phyloP scores from a whole-genome alignment of 2,113 vertebrate species.

The Cinclus cinclus region DNA sequence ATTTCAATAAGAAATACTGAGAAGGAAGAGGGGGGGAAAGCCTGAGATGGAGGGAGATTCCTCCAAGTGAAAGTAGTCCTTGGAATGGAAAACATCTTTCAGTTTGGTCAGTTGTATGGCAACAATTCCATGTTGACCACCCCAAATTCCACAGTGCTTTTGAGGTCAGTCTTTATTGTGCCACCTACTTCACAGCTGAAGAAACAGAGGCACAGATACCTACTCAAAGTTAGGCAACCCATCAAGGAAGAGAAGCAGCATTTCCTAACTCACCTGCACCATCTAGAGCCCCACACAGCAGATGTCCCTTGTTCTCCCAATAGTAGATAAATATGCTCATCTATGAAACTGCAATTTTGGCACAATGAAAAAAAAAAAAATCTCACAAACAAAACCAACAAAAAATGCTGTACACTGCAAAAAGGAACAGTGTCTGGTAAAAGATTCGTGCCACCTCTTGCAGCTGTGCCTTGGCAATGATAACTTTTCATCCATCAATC shows the following conservation, averaged over 20 bases:
- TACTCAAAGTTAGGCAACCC: not conserved
- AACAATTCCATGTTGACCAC: not conserved
- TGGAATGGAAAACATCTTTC: not conserved
- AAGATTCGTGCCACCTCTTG: not conserved
- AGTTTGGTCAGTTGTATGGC: not conserved
- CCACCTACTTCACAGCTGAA: not conserved
- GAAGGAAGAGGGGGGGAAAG: not conserved
- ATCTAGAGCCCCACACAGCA: slow-evolving; percentile 16
- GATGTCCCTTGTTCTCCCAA: not conserved
- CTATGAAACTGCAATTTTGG: not conserved
- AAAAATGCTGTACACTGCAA: not conserved
- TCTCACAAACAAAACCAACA: not conserved
- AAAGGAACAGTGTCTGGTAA: not conserved
- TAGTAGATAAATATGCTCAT: not conserved
- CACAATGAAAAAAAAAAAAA: not conserved
- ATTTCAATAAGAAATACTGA: not conserved
- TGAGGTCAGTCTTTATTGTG: not conserved
- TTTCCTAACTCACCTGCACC: slow-evolving; percentile 54
- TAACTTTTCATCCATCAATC: not conserved
- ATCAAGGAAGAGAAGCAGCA: not conserved
- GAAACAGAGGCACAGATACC: not conserved
- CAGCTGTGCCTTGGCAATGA: not conserved
- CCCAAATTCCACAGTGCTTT: not conserved
- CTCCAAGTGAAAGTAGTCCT: not conserved
- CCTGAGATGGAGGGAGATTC: not conserved